These are phyloP conservation scores for Helobdella robusta DNA, from an alignment of 2,888 invertebrate species.

Conservation along the genomic window DNA sequence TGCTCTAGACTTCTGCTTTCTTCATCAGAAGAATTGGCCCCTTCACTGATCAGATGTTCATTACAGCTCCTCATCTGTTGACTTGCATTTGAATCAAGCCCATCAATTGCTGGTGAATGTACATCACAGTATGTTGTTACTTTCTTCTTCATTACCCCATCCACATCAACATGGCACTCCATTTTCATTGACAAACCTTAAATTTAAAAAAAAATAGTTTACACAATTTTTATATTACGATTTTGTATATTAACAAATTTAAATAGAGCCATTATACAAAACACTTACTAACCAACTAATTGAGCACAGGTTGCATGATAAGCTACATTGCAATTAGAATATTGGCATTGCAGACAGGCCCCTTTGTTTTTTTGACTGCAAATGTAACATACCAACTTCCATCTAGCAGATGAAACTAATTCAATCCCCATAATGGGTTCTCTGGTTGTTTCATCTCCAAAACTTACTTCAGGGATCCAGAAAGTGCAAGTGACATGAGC, in stretches of 20 bases:
- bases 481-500: slow-evolving; percentile 96
- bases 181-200: slow-evolving; percentile 73
- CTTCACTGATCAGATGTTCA: too few relatives aligned
- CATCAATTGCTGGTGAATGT: slow-evolving; percentile 83
- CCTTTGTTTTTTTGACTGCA: slow-evolving; percentile 68
- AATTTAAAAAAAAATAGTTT: neutral
- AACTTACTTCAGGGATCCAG: slow-evolving; percentile 91
- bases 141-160: slow-evolving; percentile 38
- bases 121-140: slow-evolving; percentile 88
- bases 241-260: neutral
- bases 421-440: slow-evolving; percentile 96
- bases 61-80: too few relatives aligned
- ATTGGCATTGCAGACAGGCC: slow-evolving; percentile 95
- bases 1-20: too few relatives aligned
- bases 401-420: slow-evolving; percentile 85
- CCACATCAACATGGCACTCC: slow-evolving; percentile 58
- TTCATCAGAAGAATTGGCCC: too few relatives aligned
- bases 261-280: neutral
- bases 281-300: slow-evolving; percentile 55
- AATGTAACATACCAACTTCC: slow-evolving; percentile 91
- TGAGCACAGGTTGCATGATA: slow-evolving; percentile 99
- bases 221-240: neutral
- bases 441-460: slow-evolving; percentile 84
- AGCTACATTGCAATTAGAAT: slow-evolving; percentile 87
- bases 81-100: too few relatives aligned